Conservation (phyloP, 2,113 vertebrate species). For the Sinosuthora webbiana region DNA sequence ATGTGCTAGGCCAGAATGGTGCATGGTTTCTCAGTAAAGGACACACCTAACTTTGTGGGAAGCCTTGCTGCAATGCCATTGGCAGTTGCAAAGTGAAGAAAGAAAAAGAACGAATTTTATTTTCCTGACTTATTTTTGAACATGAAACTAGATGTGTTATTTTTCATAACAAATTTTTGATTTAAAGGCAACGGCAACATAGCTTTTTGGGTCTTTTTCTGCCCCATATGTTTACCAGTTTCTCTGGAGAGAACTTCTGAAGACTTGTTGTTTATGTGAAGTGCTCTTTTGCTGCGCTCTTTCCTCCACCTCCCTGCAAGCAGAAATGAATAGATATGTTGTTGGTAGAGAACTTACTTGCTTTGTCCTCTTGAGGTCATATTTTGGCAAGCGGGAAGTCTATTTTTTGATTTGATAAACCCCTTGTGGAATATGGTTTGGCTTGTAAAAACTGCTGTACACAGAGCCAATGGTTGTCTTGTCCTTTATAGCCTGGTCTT, state of each 20-base stretch:
- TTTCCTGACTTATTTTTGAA: slow-evolving; percentile 3
- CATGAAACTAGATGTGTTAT: neutral
- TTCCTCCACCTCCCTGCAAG: neutral
- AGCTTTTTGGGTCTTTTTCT: neutral
- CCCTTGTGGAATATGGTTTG: slow-evolving; percentile 42
- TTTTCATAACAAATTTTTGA: neutral
- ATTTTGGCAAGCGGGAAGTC: slow-evolving; percentile 5
- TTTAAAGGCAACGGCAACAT: neutral
- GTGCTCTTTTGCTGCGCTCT: neutral
- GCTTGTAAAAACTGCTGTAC: neutral
- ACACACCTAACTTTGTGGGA: neutral
- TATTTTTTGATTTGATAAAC: slow-evolving; percentile 45
- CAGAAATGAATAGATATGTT: slow-evolving; percentile 38
- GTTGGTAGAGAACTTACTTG: slow-evolving; percentile 25
- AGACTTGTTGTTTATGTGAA: slow-evolving; percentile 23
- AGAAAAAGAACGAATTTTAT: neutral
- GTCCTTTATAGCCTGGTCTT: neutral
- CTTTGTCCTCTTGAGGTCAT: slow-evolving; percentile 32
- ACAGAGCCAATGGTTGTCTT: slow-evolving; percentile 14
- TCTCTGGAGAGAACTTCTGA: slow-evolving; percentile 19
- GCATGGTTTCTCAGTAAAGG: neutral
- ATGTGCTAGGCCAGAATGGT: neutral
- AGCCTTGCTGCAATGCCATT: neutral
- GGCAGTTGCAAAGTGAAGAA: neutral
- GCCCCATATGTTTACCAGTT: neutral